Percentiles rank a stretch among this genome's conserved stretches.
These are phyloP conservation scores for Chloroclystis v-ata DNA, from an alignment of 2,888 invertebrate species.

Conservation along the genomic window DNA sequence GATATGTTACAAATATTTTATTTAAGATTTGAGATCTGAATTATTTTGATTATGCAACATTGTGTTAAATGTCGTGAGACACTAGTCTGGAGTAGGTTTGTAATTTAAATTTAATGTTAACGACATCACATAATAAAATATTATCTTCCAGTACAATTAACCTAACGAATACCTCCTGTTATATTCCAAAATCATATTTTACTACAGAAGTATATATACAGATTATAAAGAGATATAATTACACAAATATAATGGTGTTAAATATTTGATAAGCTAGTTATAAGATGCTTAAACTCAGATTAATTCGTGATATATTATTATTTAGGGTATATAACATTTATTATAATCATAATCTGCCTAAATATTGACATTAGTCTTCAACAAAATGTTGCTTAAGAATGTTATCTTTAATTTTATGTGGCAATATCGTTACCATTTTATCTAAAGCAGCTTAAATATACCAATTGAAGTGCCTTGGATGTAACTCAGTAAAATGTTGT, in stretches of 20 bases:
- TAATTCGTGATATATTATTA: slow-evolving; percentile 66
- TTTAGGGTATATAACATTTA: slow-evolving; percentile 37
- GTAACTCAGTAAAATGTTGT: slow-evolving; percentile 7
- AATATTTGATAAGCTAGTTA: slow-evolving; percentile 48
- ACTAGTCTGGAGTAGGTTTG: slow-evolving; percentile 20
- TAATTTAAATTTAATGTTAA: slow-evolving; percentile 13
- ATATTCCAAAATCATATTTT: slow-evolving; percentile 64
- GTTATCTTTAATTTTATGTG: background rate
- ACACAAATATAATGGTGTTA: slow-evolving; percentile 51
- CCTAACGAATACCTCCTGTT: slow-evolving; percentile 63
- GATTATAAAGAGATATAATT: slow-evolving; percentile 53
- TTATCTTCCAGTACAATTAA: slow-evolving; percentile 59
- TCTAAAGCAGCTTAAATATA: slow-evolving; percentile 20
- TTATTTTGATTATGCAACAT: slow-evolving; percentile 48
- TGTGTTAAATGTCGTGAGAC: slow-evolving; percentile 16
- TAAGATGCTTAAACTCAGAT: slow-evolving; percentile 73
- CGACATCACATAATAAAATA: slow-evolving; percentile 50
- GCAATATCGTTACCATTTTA: slow-evolving; percentile 8
- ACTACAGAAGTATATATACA: slow-evolving; percentile 60
- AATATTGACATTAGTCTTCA: slow-evolving; percentile 6
- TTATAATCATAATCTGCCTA: slow-evolving; percentile 20
- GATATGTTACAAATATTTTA: slow-evolving; percentile 65
- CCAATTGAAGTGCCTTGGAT: slow-evolving; percentile 20
- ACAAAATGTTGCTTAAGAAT: background rate
- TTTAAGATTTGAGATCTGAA: slow-evolving; percentile 60